Evolutionary conservation across 2,888 invertebrate genomes (phyloP), one percentile per base, ranked within the genome.

Genomic region (Catonia carolina): DNA sequence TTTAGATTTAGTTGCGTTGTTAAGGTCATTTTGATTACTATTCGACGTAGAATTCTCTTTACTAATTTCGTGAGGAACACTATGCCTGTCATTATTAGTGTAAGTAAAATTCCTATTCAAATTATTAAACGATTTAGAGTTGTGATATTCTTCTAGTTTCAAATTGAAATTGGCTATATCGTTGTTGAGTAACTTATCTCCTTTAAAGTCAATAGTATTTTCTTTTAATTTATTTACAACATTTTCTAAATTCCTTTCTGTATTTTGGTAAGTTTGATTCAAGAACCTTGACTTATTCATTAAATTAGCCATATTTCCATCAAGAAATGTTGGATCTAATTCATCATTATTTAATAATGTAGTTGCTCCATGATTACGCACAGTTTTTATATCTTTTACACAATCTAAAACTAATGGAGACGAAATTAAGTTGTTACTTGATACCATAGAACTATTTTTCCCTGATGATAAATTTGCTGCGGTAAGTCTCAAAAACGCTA

Each of bases 401-500:
- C 2, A 3, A 20, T 7, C 20, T 3, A 5, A n/a, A 18, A 18
- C 17, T 15, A n/a, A n/a, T 14, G 8, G 15, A 17, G 14, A 8
- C 7, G 47, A 27, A 2, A 14, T 27, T 22, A 7, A n/a, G n/a
- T 23, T 47, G 2, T 18, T 3, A 27, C 8, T 27, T 6, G 27
- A 27, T 6, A 6, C 8, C 4, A 6, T 27, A 12, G 2, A 10
- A 18, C 2, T 14, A 2, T 18, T 42, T 20, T 18, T 47, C 7
- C n/a, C 20, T 18, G 51, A n/a, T 14, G 15, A 23, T 51, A 18
- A 37, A 12, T 37, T 39, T 23, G 51, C 55, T 20, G 47, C 55
- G 8, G 56, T 51, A 18, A 64, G 48, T 27, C 62, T 56, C 15
- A 65, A 62, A 53, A 58, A 63, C 58, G 82, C 77, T 64, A 83